Evolutionary conservation across 1,140 invertebrate genomes (phyloP).

Genomic region (Monomorium pharaonis): DNA sequence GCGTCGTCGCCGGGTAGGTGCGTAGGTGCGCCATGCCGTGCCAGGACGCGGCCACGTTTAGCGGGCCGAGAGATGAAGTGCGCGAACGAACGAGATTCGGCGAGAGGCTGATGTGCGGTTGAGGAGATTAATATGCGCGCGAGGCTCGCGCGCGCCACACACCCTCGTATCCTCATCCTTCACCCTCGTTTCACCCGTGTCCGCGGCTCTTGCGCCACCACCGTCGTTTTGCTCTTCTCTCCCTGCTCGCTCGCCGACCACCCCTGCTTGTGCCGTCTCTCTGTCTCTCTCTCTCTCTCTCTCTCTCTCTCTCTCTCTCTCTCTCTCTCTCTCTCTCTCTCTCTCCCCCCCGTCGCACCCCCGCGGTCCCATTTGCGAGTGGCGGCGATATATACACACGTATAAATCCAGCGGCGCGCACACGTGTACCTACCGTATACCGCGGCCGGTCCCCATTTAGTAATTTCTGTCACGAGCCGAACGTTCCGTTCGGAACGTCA

Average conservation of each 20-base stretch:
- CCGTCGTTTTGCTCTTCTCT: conserved; percentile 68
- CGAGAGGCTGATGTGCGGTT: conserved; percentile 81
- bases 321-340: background rate
- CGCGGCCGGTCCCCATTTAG: conserved; percentile 70
- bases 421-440: conserved; percentile 65
- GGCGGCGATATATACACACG: conserved; percentile 66
- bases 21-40: conserved; percentile 29
- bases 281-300: background rate
- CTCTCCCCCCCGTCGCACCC: conserved; percentile 12
- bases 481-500: conserved; percentile 76
- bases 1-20: conserved; percentile 75
- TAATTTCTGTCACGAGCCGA: conserved; percentile 85
- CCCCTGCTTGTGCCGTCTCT: conserved; percentile 3
- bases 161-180: conserved; percentile 63
- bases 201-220: conserved; percentile 53
- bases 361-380: conserved; percentile 68
- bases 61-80: conserved; percentile 78
- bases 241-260: conserved; percentile 13
- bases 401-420: conserved; percentile 58
- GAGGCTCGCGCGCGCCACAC: conserved; percentile 71
- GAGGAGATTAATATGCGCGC: conserved; percentile 84
- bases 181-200: conserved; percentile 65
- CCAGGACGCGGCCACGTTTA: conserved; percentile 71
- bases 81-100: conserved; percentile 80
- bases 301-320: no score